phyloP scores from a whole-genome alignment of 2,888 invertebrate species.

The Limnephilus rhombicus region DNA sequence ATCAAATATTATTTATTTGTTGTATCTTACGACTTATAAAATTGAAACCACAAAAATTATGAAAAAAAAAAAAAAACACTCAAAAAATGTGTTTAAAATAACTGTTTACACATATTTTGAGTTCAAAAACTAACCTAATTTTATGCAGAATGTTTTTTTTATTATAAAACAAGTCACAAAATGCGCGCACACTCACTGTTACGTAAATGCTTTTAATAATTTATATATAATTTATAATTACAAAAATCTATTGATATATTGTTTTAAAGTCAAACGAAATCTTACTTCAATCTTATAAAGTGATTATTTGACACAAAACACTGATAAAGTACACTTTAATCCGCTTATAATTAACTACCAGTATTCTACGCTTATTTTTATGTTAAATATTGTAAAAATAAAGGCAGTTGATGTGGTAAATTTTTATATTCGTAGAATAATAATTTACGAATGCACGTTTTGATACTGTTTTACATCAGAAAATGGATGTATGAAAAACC shows the following conservation, averaged over 20 bases:
- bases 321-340: constrained; percentile 3
- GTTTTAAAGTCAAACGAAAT: constrained; percentile 7
- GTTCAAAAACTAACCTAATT: neutral
- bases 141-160: neutral
- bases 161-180: neutral
- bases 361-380: neutral
- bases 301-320: constrained; percentile 13
- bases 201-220: neutral
- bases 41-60: neutral
- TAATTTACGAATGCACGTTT: neutral
- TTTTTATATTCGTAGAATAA: neutral
- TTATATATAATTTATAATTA: neutral
- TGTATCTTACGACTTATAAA: neutral
- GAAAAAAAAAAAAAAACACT: neutral
- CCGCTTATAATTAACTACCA: constrained; percentile 3
- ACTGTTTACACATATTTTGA: neutral
- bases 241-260: neutral
- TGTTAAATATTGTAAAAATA: constrained; percentile 11
- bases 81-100: neutral
- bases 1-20: neutral
- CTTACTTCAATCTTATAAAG: neutral
- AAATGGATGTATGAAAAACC: neutral
- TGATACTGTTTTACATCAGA: neutral
- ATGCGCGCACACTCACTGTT: neutral
- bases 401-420: neutral